Percentiles rank a stretch among this genome's conserved stretches.
phyloP scores from a whole-genome alignment of 2,797 vertebrate genomes.

The Poliocrania exsul region DNA sequence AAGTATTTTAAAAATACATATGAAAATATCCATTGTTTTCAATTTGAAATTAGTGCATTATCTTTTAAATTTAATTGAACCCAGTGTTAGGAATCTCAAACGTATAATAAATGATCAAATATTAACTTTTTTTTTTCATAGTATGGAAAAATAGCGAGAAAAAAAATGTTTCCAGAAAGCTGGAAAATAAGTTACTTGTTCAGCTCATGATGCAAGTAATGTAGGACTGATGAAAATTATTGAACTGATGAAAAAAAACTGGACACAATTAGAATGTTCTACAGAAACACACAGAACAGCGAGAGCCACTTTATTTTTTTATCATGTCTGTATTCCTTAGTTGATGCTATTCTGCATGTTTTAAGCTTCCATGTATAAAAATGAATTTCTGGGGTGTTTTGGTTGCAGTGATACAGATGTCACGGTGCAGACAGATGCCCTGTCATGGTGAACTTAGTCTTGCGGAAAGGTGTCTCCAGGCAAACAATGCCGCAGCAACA shows the following conservation, averaged over 20 bases:
- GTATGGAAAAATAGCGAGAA: background rate
- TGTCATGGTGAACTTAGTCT: conserved; percentile 56
- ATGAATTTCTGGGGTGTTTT: background rate
- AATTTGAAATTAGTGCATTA: background rate
- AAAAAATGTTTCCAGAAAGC: background rate
- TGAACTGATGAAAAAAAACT: background rate
- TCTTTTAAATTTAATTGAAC: background rate
- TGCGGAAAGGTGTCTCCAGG: conserved; percentile 61
- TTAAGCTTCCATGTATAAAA: background rate
- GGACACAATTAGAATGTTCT: background rate
- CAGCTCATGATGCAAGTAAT: background rate
- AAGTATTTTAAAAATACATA: rapidly evolving
- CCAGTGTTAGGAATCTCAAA: background rate
- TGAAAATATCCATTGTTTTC: background rate
- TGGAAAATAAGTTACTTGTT: background rate
- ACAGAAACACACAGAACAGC: background rate
- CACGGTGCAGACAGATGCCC: conserved; percentile 34
- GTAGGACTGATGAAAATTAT: background rate
- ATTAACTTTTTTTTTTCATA: background rate
- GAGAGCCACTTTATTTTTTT: background rate
- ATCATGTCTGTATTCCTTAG: background rate
- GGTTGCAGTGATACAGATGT: conserved; percentile 36
- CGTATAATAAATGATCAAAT: background rate
- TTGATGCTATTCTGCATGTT: background rate
- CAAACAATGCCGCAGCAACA: conserved; percentile 52